Evolutionary conservation across 2,797 vertebrate species (phyloP).

Genomic region (Pelodytes ibericus): DNA sequence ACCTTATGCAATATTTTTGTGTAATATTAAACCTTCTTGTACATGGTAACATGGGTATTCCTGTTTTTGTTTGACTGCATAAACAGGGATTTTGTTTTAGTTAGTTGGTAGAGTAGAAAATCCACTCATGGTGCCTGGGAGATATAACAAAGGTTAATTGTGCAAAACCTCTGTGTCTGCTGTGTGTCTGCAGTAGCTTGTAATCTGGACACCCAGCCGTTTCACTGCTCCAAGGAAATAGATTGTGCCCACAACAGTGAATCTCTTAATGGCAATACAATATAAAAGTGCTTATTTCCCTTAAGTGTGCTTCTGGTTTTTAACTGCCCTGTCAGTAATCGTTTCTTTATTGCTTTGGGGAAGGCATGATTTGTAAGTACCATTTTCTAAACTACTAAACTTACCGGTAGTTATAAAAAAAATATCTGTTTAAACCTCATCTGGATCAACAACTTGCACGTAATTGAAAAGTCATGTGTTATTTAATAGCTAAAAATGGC

Average conservation of each 20-base stretch:
- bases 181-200: slow-evolving; percentile 43
- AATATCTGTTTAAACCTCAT: no score
- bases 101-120: slow-evolving; percentile 32
- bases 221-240: slow-evolving; percentile 28
- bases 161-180: slow-evolving; percentile 46
- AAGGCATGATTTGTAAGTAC: slow-evolving; percentile 35
- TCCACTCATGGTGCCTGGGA: slow-evolving; percentile 40
- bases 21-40: not conserved
- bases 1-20: not conserved
- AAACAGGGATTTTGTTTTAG: slow-evolving; percentile 35
- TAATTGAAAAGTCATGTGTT: no score
- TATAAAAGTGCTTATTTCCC: slow-evolving; percentile 49
- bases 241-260: slow-evolving; percentile 41
- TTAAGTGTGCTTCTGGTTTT: slow-evolving; percentile 33
- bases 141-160: slow-evolving; percentile 54
- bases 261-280: slow-evolving; percentile 44
- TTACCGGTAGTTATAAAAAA: no score
- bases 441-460: no score
- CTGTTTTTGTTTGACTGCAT: slow-evolving; percentile 21
- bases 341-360: slow-evolving; percentile 32
- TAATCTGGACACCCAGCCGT: slow-evolving; percentile 44
- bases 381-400: slow-evolving; percentile 35
- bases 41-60: not conserved
- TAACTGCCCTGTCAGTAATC: slow-evolving; percentile 39
- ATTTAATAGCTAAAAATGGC: no score